A percentile compares a stretch with the other conserved stretches of the same genome.
Evolutionary conservation across 2,888 invertebrate genomes (phyloP).

Genomic region (Pterostichus madidus): DNA sequence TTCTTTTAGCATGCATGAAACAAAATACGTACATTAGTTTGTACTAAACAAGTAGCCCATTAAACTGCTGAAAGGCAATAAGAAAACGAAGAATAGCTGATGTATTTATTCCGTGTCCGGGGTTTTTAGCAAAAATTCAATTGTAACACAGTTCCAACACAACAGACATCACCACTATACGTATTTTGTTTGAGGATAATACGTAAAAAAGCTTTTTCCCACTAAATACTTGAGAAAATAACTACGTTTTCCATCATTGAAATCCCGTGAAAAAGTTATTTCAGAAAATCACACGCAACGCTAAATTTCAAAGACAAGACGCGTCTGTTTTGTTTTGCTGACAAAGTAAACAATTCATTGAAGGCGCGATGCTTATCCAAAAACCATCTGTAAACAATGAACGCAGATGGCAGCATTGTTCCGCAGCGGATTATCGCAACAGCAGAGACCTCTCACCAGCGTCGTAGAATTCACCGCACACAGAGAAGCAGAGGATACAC

Average conservation of each 20-base stretch:
- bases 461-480: background rate
- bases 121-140: constrained; percentile 25
- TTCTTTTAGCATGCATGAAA: background rate
- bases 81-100: constrained; percentile 5
- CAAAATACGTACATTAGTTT: background rate
- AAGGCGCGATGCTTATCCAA: constrained; percentile 43
- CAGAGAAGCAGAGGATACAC: background rate
- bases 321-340: constrained; percentile 44
- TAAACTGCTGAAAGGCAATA: background rate
- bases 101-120: constrained; percentile 12
- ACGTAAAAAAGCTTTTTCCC: constrained; percentile 23
- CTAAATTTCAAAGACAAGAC: constrained; percentile 46
- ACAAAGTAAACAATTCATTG: constrained; percentile 55
- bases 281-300: constrained; percentile 49
- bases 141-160: constrained; percentile 20
- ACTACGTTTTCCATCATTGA: constrained; percentile 29
- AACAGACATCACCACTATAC: background rate
- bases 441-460: constrained; percentile 25
- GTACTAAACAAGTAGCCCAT: background rate
- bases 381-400: constrained; percentile 51
- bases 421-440: constrained; percentile 45
- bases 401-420: constrained; percentile 52
- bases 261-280: constrained; percentile 35
- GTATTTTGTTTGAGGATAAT: constrained; percentile 36
- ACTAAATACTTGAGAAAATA: constrained; percentile 45